These are phyloP conservation scores for Oscheius sp. DNA, from an alignment of 1,140 invertebrate species.

Conservation along the genomic window DNA sequence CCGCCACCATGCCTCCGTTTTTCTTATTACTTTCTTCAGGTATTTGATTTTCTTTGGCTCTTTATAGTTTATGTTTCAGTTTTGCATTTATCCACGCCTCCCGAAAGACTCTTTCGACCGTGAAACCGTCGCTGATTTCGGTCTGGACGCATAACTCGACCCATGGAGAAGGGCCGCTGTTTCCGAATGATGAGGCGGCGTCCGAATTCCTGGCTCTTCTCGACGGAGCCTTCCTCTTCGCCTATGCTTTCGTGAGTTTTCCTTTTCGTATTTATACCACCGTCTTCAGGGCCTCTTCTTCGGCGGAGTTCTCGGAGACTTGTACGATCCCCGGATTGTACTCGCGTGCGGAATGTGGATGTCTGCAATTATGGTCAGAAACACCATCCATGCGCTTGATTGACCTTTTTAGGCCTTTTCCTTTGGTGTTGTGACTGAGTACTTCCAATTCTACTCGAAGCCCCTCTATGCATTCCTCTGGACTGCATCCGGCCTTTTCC, in stretches of 20 bases:
- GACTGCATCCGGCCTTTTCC: constrained; percentile 28
- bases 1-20: constrained; percentile 16
- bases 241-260: constrained; percentile 30
- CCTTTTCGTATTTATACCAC: background rate
- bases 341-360: constrained; percentile 27
- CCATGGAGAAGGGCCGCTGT: background rate
- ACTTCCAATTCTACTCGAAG: constrained; percentile 7
- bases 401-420: constrained; percentile 8
- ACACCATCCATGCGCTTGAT: background rate
- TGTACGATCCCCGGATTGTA: constrained; percentile 28
- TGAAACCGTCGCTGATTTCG: constrained; percentile 28
- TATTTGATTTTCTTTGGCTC: constrained; percentile 8
- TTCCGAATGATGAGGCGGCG: constrained; percentile 24
- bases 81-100: constrained; percentile 31
- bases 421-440: constrained; percentile 31
- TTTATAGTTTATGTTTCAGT: constrained; percentile 11
- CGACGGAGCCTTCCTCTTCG: constrained; percentile 26
- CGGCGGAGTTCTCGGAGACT: constrained; percentile 28
- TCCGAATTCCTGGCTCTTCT: constrained; percentile 29
- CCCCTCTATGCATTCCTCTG: constrained; percentile 23
- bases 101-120: constrained; percentile 33
- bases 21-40: constrained; percentile 29
- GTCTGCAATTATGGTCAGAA: constrained; percentile 21
- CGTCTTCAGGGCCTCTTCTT: constrained; percentile 27
- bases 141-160: constrained; percentile 25